Percentiles rank a stretch among this genome's conserved stretches.
Conservation (phyloP, 35 echinoderm and acorn worm genomes). For the Patiria miniata region DNA sequence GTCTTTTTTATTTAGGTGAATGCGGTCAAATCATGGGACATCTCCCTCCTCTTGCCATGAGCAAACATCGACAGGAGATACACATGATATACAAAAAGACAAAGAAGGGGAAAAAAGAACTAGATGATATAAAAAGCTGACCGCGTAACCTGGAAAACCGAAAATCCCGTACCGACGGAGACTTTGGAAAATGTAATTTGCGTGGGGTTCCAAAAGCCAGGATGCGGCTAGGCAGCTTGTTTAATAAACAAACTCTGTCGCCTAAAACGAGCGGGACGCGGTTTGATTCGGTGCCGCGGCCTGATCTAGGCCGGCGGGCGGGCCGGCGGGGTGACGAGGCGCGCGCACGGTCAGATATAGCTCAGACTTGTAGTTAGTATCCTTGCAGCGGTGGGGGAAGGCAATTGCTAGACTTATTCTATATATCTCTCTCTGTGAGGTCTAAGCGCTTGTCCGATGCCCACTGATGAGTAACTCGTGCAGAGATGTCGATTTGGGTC, state of each 20-base stretch:
- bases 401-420: too few relatives aligned
- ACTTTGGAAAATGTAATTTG: slow-evolving; percentile 25
- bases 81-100: background rate
- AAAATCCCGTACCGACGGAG: background rate
- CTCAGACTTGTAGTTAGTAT: too few relatives aligned
- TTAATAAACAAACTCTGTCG: slow-evolving; percentile 29
- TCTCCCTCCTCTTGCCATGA: background rate
- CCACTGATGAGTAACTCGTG: too few relatives aligned
- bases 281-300: slow-evolving; percentile 20
- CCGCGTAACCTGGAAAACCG: background rate
- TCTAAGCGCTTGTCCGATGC: too few relatives aligned
- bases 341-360: too few relatives aligned
- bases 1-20: slow-evolving; percentile 16
- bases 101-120: background rate
- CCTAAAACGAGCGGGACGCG: background rate
- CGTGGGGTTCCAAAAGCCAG: background rate
- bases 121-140: too few relatives aligned
- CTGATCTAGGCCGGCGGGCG: background rate
- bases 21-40: background rate
- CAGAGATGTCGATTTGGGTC: too few relatives aligned
- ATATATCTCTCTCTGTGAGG: too few relatives aligned
- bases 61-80: background rate
- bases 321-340: background rate
- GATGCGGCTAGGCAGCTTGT: background rate
- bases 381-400: too few relatives aligned